Conservation (phyloP, 2,113 vertebrate species). For the cattle (Bos taurus) region ARS-UCD2.0 NC_037335.1:66939001-66939500, state of each 20-base stretch:
- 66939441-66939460: not conserved
- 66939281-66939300: not conserved
- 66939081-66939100: not conserved
- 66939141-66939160: not conserved
- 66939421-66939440: not conserved
- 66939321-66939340: not conserved
- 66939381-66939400: not conserved
- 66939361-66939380: not conserved
- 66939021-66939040: not conserved
- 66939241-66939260: not conserved
- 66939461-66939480: not conserved
- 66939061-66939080: not conserved
- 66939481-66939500: not conserved
- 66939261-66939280: not conserved
- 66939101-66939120: not conserved
- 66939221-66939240: not conserved
- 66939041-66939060: not conserved
- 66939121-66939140: not conserved
- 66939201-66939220: not conserved
- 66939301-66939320: not conserved
- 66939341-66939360: not conserved
- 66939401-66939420: not conserved
- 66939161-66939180: not conserved
- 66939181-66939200: not conserved
- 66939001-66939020: not conserved